These are phyloP conservation scores for Semnornis frantzii DNA, from an alignment of 2,113 vertebrate genomes.

Conservation along the genomic window DNA sequence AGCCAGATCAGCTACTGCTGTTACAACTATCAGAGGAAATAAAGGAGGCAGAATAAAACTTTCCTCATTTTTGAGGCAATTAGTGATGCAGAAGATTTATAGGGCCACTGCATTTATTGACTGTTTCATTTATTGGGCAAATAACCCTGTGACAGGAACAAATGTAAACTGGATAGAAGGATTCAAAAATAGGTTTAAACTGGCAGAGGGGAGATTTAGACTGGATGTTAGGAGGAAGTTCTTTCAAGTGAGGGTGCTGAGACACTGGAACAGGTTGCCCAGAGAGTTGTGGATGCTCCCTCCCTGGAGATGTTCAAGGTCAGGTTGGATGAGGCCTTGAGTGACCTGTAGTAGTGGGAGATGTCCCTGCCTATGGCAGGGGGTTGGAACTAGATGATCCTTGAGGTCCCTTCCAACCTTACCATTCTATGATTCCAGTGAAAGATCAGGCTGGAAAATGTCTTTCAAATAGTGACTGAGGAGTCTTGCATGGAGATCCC, in stretches of 20 bases:
- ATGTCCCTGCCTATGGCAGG: too few relatives aligned
- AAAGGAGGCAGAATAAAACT: neutral
- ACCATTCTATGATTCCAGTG: neutral
- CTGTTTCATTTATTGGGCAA: neutral
- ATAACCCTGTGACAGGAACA: neutral
- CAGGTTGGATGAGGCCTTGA: too few relatives aligned
- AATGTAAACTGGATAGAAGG: neutral
- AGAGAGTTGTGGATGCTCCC: too few relatives aligned
- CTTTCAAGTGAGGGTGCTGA: too few relatives aligned
- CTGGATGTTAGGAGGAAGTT: too few relatives aligned
- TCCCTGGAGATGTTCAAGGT: too few relatives aligned
- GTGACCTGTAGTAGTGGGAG: too few relatives aligned
- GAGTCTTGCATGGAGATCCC: neutral
- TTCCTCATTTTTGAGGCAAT: neutral
- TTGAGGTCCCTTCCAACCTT: too few relatives aligned
- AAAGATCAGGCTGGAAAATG: neutral
- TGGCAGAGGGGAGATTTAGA: too few relatives aligned
- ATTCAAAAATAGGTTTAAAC: too few relatives aligned
- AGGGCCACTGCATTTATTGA: neutral
- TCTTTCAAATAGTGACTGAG: neutral
- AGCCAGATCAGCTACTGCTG: neutral
- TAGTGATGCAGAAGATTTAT: conserved; percentile 24
- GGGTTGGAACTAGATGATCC: too few relatives aligned
- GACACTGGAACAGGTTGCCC: too few relatives aligned
- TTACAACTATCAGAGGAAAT: neutral